Evolutionary conservation across 1,140 invertebrate genomes (phyloP).

Genomic region (Rhagoletis pomonella): DNA sequence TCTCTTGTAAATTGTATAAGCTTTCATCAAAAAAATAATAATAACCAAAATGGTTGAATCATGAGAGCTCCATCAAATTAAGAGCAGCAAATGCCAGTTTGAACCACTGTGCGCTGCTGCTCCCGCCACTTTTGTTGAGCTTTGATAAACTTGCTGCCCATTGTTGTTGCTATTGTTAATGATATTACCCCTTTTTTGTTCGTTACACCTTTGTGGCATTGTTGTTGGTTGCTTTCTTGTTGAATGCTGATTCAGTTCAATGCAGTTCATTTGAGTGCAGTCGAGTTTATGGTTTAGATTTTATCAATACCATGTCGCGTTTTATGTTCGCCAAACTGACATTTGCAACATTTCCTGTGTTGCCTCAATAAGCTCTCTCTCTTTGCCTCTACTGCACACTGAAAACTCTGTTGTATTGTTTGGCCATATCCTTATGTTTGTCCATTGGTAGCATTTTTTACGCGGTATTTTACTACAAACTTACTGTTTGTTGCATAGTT

Average conservation of each 20-base stretch:
- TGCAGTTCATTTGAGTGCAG: neutral
- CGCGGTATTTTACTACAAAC: neutral
- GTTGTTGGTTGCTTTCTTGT: neutral
- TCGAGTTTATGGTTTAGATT: conserved; percentile 36
- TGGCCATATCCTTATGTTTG: neutral
- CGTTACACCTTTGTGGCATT: neutral
- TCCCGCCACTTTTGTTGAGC: neutral
- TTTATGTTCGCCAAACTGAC: conserved; percentile 49
- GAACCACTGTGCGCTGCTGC: neutral
- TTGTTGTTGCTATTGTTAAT: conserved; percentile 41
- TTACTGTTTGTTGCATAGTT: neutral
- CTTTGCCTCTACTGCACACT: neutral
- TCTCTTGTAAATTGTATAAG: too few relatives aligned
- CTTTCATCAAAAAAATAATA: too few relatives aligned
- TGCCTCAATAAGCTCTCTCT: neutral
- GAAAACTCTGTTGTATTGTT: neutral
- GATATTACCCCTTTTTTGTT: conserved; percentile 18
- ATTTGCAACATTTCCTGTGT: conserved; percentile 51
- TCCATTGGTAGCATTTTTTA: neutral
- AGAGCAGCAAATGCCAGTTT: too few relatives aligned
- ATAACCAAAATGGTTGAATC: too few relatives aligned
- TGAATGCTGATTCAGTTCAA: neutral
- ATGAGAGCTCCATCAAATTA: too few relatives aligned
- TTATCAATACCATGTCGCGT: conserved; percentile 39
- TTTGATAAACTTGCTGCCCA: conserved; percentile 36